phyloP scores from a whole-genome alignment of 2,113 vertebrate genomes.

The Engraulis encrasicolus region DNA sequence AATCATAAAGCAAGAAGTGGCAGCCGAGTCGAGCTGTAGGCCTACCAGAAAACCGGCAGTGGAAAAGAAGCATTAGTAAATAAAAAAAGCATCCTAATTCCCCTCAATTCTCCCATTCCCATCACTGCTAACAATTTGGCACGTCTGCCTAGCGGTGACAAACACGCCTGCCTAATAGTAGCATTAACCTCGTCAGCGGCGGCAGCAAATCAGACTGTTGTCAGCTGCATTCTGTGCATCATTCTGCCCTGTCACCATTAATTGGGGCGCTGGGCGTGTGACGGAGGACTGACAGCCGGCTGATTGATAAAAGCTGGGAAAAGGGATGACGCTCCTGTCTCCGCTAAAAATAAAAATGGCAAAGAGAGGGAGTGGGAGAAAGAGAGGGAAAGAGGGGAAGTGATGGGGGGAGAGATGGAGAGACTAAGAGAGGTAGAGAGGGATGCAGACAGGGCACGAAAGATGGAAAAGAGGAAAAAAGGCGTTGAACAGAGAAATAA shows the following conservation, averaged over 20 bases:
- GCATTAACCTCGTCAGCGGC: constrained; percentile 13
- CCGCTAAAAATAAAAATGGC: neutral
- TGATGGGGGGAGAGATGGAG: too few species aligned
- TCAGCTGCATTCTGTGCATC: neutral
- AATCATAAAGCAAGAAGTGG: too few species aligned
- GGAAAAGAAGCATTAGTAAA: too few species aligned
- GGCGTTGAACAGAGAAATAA: too few species aligned
- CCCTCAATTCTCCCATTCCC: too few species aligned
- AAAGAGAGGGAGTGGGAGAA: neutral
- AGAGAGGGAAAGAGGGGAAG: neutral
- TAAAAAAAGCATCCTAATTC: too few species aligned
- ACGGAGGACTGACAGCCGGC: neutral
- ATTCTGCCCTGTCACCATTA: constrained; percentile 18
- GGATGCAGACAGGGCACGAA: too few species aligned
- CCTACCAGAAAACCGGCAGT: too few species aligned
- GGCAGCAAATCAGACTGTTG: constrained; percentile 20
- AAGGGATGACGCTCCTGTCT: neutral
- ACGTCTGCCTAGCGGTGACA: constrained; percentile 15
- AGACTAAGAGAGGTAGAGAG: too few species aligned
- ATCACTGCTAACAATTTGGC: neutral
- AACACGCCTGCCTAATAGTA: constrained; percentile 24
- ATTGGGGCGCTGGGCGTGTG: constrained; percentile 6
- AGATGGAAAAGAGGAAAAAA: too few species aligned
- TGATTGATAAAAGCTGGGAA: neutral
- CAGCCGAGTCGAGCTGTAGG: too few species aligned